Percentiles rank a stretch among this genome's conserved stretches.
Evolutionary conservation across 2,113 vertebrate species (phyloP).

Genomic region (Petaurus breviceps): DNA sequence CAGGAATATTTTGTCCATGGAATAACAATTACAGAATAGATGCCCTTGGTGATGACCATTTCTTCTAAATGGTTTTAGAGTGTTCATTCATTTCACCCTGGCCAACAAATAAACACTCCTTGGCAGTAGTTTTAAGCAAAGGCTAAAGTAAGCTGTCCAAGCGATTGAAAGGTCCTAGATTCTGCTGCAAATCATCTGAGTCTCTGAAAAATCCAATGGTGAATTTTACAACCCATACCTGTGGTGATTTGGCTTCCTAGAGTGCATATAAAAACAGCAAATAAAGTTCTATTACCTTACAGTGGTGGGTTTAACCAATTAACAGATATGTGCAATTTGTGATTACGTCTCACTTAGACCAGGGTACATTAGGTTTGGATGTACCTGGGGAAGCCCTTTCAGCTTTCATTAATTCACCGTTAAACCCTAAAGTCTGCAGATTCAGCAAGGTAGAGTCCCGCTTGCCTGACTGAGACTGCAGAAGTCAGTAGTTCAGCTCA

Average conservation of each 20-base stretch:
- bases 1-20: neutral
- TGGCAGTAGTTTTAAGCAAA: slow-evolving; percentile 10
- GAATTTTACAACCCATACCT: neutral
- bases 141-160: slow-evolving; percentile 8
- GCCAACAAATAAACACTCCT: slow-evolving; percentile 34
- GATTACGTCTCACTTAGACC: slow-evolving; percentile 39
- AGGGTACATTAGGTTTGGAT: slow-evolving; percentile 27
- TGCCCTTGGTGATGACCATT: slow-evolving; percentile 23
- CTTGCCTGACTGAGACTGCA: slow-evolving; percentile 58
- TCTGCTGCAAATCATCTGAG: neutral
- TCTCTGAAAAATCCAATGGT: neutral
- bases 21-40: neutral
- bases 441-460: slow-evolving; percentile 45
- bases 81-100: slow-evolving; percentile 43
- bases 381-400: slow-evolving; percentile 41
- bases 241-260: neutral
- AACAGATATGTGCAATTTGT: slow-evolving; percentile 29
- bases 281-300: neutral
- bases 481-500: slow-evolving; percentile 55
- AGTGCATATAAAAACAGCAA: neutral
- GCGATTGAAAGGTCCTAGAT: slow-evolving; percentile 25
- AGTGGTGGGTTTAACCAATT: slow-evolving; percentile 32
- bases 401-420: slow-evolving; percentile 63
- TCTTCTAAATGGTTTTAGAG: slow-evolving; percentile 56
- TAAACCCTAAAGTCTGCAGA: slow-evolving; percentile 53